Conservation (phyloP, 2,888 invertebrate genomes). For the Leucozona laternaria region DNA sequence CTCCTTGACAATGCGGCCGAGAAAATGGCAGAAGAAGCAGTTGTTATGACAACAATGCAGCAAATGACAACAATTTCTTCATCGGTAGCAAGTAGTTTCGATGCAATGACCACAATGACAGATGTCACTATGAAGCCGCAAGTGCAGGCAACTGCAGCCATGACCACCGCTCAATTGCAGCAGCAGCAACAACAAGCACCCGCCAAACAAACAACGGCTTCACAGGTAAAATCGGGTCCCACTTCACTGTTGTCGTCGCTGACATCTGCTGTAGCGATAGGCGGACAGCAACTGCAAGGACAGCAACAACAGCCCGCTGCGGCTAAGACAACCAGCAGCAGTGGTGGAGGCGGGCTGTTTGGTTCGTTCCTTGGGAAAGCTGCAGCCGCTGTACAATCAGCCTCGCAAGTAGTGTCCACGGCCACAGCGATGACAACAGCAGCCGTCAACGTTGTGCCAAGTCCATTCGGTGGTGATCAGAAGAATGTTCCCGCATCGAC, state of each 20-base stretch:
- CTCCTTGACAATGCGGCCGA: constrained; percentile 67
- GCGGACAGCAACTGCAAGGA: constrained; percentile 63
- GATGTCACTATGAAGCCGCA: constrained; percentile 45
- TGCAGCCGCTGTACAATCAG: constrained; percentile 82
- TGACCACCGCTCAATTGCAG: constrained; percentile 46
- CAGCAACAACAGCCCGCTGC: constrained; percentile 64
- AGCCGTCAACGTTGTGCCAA: constrained; percentile 64
- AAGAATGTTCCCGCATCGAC: constrained; percentile 31
- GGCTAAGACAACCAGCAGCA: constrained; percentile 43
- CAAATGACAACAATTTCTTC: constrained; percentile 49
- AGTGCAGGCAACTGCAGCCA: constrained; percentile 33
- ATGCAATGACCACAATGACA: constrained; percentile 43
- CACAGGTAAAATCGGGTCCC: constrained; percentile 55
- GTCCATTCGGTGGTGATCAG: constrained; percentile 46
- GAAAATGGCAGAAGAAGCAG: constrained; percentile 58
- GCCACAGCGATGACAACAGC: constrained; percentile 78
- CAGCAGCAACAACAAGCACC: constrained; percentile 49
- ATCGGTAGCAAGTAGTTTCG: constrained; percentile 53
- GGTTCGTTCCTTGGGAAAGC: constrained; percentile 82
- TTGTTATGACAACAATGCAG: constrained; percentile 37
- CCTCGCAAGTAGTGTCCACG: constrained; percentile 80
- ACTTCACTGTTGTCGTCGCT: constrained; percentile 77
- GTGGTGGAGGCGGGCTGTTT: constrained; percentile 78
- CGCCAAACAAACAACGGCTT: constrained; percentile 33
- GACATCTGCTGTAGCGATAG: constrained; percentile 75